Percentiles rank a stretch among this genome's conserved stretches.
These are phyloP conservation scores for Cyclina sinensis DNA, from an alignment of 1,140 invertebrate genomes.

Conservation along the genomic window DNA sequence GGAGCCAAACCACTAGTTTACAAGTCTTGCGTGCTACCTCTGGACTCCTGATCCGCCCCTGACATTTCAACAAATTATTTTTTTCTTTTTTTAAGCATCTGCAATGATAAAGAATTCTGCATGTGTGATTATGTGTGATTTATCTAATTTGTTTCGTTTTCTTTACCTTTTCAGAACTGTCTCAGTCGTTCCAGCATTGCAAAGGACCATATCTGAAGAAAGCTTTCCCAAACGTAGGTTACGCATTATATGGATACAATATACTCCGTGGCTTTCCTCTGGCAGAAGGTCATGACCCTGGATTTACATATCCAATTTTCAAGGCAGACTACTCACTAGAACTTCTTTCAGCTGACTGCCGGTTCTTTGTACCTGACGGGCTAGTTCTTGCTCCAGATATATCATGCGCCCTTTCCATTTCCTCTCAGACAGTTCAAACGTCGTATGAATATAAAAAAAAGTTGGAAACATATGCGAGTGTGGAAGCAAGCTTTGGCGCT, in stretches of 20 bases:
- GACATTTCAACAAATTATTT: background rate
- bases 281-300: constrained; percentile 62
- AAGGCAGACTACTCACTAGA: constrained; percentile 19
- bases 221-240: constrained; percentile 64
- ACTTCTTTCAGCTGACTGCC: constrained; percentile 55
- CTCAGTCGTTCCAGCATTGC: constrained; percentile 1
- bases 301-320: constrained; percentile 69
- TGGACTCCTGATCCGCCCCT: too few relatives aligned
- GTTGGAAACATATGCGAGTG: background rate
- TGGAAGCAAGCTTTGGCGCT: too few relatives aligned
- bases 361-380: constrained; percentile 42
- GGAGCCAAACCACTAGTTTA: too few relatives aligned
- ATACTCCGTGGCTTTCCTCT: constrained; percentile 60
- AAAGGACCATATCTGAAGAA: background rate
- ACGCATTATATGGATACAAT: constrained; percentile 65
- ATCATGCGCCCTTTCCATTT: background rate
- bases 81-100: background rate
- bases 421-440: background rate
- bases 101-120: too few relatives aligned
- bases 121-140: too few relatives aligned
- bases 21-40: too few relatives aligned
- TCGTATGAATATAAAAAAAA: background rate
- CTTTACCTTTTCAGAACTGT: background rate
- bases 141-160: too few relatives aligned
- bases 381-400: background rate